Base-by-base conservation (phyloP, 2,888 invertebrate genomes). In the Serripes groenlandicus region DNA sequence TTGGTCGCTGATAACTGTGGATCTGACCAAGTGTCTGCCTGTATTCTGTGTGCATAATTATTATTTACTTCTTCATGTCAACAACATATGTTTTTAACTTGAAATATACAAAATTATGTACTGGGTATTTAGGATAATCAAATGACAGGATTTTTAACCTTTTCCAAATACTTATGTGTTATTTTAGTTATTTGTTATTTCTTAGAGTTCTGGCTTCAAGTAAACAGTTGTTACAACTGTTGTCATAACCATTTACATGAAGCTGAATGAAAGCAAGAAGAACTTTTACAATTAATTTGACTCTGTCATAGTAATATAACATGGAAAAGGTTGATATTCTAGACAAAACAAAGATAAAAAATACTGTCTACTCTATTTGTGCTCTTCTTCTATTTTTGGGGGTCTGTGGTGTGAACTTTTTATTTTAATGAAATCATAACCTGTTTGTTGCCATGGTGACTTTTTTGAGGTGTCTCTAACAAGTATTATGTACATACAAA, bases 401-500 rank as follows among this genome's bases (percentile, higher is more conserved):
- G 66, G 66, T 26, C 66, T 66, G 3, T 66, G 37, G 66, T 66
- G 66, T 66, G 66, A 66, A 42, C 4, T 42, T 66, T 7, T 23
- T 66, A 42, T 42, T 64, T 37, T n/a, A 7, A 66, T 26, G 37
- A 35, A 21, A 42, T 35, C 34, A n/a, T 66, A 66, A 66, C 42
- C 34, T 66, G 37, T 42, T 37, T 66, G 66, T 66, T 66, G 23
- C 66, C 23, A 66, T 66, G 66, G 66, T 66, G 66, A 42, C 18
- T 66, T 66, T 75, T 42, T 77, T 77, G 77, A 69, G 69, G 66
- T 78, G 68, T 78, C 72, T 72, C 78, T 78, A 69, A 74, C 74
- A 74, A 78, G 73, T 78, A 78, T 78, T 78, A 74, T 78, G 78
- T 78, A 78, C 35, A 78, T 73, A 78, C 26, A 26, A 71, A 70